phyloP scores from a whole-genome alignment of 2,888 invertebrate species.

The Stenchaetothrips biformis region DNA sequence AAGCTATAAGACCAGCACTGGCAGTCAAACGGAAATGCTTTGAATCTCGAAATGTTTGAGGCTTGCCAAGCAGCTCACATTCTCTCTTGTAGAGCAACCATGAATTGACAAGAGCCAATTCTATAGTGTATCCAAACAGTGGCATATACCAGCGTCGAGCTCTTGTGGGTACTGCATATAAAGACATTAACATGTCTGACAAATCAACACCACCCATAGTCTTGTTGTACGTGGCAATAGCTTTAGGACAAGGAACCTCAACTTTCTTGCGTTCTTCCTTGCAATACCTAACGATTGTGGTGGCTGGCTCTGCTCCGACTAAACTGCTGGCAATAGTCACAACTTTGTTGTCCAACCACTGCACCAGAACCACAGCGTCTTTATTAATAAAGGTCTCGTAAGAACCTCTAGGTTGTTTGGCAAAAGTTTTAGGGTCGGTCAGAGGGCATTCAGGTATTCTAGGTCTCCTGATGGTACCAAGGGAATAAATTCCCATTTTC shows the following conservation, averaged over 20 bases:
- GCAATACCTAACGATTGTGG: constrained; percentile 41
- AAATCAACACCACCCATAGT: too few relatives aligned
- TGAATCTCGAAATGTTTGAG: too few relatives aligned
- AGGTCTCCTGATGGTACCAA: constrained; percentile 34
- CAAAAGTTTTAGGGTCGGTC: constrained; percentile 27
- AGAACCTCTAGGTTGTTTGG: constrained; percentile 32
- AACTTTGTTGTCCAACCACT: constrained; percentile 42
- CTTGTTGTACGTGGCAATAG: constrained; percentile 43
- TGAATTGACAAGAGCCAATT: too few relatives aligned
- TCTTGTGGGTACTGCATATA: too few relatives aligned
- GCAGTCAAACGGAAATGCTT: too few relatives aligned
- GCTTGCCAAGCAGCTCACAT: too few relatives aligned
- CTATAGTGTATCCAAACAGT: too few relatives aligned
- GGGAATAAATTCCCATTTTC: constrained; percentile 28
- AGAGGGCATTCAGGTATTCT: constrained; percentile 32
- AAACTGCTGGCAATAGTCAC: constrained; percentile 41
- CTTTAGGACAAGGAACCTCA: constrained; percentile 42
- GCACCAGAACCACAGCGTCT: constrained; percentile 31
- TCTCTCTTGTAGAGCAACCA: too few relatives aligned
- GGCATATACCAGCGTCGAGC: too few relatives aligned
- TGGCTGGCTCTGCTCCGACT: constrained; percentile 41
- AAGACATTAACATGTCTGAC: too few relatives aligned
- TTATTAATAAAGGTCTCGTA: constrained; percentile 29
- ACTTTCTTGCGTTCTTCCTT: constrained; percentile 41
- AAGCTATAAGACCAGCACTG: too few relatives aligned